Evolutionary conservation across 2,797 vertebrate species (phyloP).

Genomic region (Rousettus madagascariensis): DNA sequence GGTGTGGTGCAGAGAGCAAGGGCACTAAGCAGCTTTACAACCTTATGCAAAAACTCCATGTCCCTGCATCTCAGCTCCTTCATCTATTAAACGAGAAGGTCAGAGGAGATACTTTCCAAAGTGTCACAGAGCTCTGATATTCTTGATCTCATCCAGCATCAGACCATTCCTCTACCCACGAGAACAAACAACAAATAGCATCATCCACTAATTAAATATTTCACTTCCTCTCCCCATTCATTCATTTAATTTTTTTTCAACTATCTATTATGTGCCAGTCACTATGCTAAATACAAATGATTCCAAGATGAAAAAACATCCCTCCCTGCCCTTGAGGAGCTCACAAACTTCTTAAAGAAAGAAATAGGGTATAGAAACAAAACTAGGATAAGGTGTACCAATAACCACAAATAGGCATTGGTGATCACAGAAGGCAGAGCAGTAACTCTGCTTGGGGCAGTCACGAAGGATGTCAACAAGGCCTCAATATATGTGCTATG

Average conservation of each 20-base stretch:
- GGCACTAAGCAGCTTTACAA: background rate
- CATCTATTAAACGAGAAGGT: background rate
- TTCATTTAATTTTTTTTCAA: background rate
- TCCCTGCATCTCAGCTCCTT: background rate
- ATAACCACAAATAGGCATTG: background rate
- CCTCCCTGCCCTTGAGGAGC: constrained; percentile 4
- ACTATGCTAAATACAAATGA: background rate
- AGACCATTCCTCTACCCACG: background rate
- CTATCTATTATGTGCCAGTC: background rate
- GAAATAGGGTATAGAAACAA: background rate
- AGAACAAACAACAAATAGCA: background rate
- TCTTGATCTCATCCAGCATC: background rate
- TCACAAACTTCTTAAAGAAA: constrained; percentile 4
- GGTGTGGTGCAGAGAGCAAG: background rate
- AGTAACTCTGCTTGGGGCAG: background rate
- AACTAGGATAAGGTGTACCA: background rate
- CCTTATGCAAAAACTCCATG: background rate
- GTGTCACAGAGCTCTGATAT: background rate
- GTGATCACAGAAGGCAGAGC: background rate
- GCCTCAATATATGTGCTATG: background rate
- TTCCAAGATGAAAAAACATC: constrained; percentile 6
- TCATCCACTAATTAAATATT: background rate
- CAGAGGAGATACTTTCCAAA: background rate
- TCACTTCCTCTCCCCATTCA: background rate
- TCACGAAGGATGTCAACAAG: background rate